These are phyloP conservation scores for Podarcis raffonei DNA, from an alignment of 2,113 vertebrate genomes.

Conservation along the genomic window DNA sequence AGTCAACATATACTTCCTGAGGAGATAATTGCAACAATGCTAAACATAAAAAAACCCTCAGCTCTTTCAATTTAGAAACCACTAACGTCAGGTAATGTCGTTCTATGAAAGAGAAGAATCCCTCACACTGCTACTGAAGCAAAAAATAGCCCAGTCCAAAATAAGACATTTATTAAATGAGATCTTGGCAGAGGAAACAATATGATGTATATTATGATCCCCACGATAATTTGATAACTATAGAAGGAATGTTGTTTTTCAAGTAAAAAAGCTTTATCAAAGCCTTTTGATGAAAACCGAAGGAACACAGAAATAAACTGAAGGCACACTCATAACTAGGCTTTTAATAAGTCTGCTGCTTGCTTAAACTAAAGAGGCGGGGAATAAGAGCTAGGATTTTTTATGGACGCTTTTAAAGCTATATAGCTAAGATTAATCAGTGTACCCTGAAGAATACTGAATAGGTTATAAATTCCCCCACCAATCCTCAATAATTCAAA, in stretches of 20 bases:
- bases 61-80: not conserved
- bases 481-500: not conserved
- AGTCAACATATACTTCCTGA: not conserved
- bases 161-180: constrained; percentile 5
- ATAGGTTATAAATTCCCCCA: not conserved
- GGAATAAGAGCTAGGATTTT: not conserved
- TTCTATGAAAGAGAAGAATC: not conserved
- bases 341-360: not conserved
- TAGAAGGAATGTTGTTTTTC: not conserved
- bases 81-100: not conserved
- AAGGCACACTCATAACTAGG: too few species aligned
- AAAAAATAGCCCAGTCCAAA: not conserved
- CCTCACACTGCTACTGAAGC: not conserved
- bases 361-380: not conserved
- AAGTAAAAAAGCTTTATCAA: not conserved
- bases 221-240: not conserved
- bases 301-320: not conserved
- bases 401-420: not conserved
- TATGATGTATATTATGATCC: not conserved
- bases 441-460: not conserved
- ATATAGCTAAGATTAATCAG: not conserved
- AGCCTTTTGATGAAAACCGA: not conserved
- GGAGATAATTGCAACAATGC: not conserved
- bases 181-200: not conserved
- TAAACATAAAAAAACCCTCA: not conserved